Evolutionary conservation across 2,113 vertebrate species (phyloP).

Genomic region (Micromys minutus): DNA sequence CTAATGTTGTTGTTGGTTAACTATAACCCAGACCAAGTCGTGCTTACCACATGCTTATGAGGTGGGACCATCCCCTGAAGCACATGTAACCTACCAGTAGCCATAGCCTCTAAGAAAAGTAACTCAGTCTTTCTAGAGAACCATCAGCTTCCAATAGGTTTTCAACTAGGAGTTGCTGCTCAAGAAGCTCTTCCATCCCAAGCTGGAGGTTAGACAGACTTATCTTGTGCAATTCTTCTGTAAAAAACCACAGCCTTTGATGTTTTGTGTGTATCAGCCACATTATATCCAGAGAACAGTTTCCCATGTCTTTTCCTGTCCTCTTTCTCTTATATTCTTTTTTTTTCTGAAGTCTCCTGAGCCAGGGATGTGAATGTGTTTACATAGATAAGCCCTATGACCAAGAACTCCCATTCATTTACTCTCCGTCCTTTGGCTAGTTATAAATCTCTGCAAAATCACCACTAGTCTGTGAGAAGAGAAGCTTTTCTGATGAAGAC

Average conservation of each 20-base stretch:
- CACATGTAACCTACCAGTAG: too few relatives aligned
- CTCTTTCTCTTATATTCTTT: not conserved
- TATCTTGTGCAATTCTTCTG: too few relatives aligned
- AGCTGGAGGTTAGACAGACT: not conserved
- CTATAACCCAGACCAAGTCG: too few relatives aligned
- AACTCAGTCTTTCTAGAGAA: not conserved
- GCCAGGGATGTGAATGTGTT: not conserved
- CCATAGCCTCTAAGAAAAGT: not conserved
- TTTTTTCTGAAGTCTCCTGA: not conserved
- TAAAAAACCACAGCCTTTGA: not conserved
- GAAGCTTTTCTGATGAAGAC: not conserved
- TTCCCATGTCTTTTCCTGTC: not conserved
- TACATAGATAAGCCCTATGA: not conserved
- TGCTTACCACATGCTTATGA: not conserved
- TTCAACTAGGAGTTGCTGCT: not conserved
- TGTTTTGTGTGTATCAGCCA: not conserved
- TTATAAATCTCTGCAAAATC: not conserved
- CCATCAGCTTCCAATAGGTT: not conserved
- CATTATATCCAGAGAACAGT: too few relatives aligned
- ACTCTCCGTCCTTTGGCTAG: not conserved
- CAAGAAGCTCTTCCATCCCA: not conserved
- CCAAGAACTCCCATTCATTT: too few relatives aligned
- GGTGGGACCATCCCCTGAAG: too few relatives aligned
- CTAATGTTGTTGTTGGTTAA: not conserved
- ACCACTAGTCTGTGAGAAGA: not conserved